Percentiles rank a stretch among this genome's conserved stretches.
phyloP scores from a whole-genome alignment of 2,113 vertebrate species.

The Todiramphus saurophagus region DNA sequence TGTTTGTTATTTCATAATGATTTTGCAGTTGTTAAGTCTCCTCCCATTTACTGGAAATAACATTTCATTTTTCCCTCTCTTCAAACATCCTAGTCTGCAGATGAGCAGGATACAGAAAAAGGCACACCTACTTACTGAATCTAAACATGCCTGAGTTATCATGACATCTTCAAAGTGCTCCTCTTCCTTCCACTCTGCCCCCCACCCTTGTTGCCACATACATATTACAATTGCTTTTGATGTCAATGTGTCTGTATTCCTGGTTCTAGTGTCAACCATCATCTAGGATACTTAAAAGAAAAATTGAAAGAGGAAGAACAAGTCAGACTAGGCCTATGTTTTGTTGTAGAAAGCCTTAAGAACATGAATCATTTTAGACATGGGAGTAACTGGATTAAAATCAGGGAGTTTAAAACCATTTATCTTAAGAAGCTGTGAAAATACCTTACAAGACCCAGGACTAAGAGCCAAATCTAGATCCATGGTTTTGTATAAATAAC shows the following conservation, averaged over 20 bases:
- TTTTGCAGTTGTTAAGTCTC: conserved; percentile 24
- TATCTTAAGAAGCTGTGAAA: background rate
- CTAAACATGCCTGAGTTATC: conserved; percentile 63
- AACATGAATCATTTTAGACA: conserved; percentile 4
- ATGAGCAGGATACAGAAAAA: conserved; percentile 68
- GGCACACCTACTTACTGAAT: conserved; percentile 66
- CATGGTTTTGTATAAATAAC: background rate
- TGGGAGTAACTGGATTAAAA: background rate
- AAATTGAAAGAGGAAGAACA: conserved; percentile 51
- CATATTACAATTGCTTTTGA: conserved; percentile 65
- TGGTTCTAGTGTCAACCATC: conserved; percentile 36
- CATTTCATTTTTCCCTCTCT: conserved; percentile 43
- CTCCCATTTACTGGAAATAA: conserved; percentile 52
- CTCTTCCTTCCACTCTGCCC: conserved; percentile 67
- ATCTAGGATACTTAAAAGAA: conserved; percentile 55
- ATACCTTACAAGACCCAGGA: background rate
- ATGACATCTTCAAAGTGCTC: conserved; percentile 66
- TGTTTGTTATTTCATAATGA: background rate
- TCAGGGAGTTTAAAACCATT: background rate
- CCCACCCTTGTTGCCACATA: conserved; percentile 56
- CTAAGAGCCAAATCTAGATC: background rate
- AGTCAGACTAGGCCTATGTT: conserved; percentile 1
- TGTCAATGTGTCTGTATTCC: conserved; percentile 59
- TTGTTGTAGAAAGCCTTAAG: conserved; percentile 4
- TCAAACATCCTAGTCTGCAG: conserved; percentile 61